Evolutionary conservation across 2,888 invertebrate species (phyloP).

Genomic region (Platycheirus rosarum): DNA sequence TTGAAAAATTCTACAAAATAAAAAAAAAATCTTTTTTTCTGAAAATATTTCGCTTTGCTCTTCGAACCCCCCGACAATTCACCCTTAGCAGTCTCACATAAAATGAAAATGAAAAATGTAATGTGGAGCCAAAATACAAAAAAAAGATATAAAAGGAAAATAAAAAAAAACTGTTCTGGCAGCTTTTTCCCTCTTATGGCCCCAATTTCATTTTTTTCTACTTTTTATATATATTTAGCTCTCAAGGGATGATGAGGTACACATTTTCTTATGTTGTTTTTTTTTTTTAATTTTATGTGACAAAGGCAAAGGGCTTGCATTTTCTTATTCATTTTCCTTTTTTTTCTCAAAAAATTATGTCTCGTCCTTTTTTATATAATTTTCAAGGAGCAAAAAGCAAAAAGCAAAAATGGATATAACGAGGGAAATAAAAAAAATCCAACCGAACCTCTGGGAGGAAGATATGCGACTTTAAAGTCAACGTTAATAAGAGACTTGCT

Average conservation of each 20-base stretch:
- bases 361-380: slow-evolving; percentile 48
- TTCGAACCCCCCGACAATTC: slow-evolving; percentile 38
- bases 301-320: slow-evolving; percentile 62
- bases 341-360: slow-evolving; percentile 45
- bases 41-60: slow-evolving; percentile 59
- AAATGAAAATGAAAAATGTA: slow-evolving; percentile 68
- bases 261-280: slow-evolving; percentile 48
- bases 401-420: slow-evolving; percentile 40
- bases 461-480: slow-evolving; percentile 37
- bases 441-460: slow-evolving; percentile 50
- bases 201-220: slow-evolving; percentile 52
- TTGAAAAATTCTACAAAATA: slow-evolving; percentile 57
- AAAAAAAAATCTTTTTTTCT: slow-evolving; percentile 53
- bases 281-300: slow-evolving; percentile 54
- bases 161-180: slow-evolving; percentile 60
- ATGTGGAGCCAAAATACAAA: slow-evolving; percentile 59
- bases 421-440: slow-evolving; percentile 40
- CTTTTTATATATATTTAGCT: slow-evolving; percentile 34
- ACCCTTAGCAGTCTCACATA: slow-evolving; percentile 49
- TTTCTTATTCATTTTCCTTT: slow-evolving; percentile 58
- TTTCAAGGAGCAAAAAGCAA: slow-evolving; percentile 52
- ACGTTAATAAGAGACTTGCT: slow-evolving; percentile 46
- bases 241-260: slow-evolving; percentile 65
- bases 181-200: slow-evolving; percentile 71
- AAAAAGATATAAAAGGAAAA: slow-evolving; percentile 44